Percentiles rank a stretch among this genome's conserved stretches.
phyloP scores from a whole-genome alignment of 1,140 invertebrate genomes.

The Calliopsis andreniformis region DNA sequence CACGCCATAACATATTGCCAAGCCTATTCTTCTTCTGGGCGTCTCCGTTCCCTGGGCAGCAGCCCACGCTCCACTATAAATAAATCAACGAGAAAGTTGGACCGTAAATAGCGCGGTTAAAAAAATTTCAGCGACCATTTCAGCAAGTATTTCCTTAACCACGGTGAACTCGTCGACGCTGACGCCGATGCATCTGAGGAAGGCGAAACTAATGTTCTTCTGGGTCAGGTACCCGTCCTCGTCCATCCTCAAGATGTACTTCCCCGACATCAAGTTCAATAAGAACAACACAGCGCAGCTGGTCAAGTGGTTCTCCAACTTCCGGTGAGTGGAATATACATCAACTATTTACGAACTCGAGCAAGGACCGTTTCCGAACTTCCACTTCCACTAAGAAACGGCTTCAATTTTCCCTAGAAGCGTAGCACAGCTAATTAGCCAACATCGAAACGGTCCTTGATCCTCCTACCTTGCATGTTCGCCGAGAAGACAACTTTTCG shows the following conservation, averaged over 20 bases:
- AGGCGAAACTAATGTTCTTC: conserved; percentile 99
- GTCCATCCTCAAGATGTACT: conserved; percentile 99
- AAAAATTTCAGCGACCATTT: not conserved
- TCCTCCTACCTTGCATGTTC: conserved; percentile 1
- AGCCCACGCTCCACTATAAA: not conserved
- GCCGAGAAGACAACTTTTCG: not conserved
- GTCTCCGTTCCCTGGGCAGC: not conserved
- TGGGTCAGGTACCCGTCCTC: conserved; percentile 99
- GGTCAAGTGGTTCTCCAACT: conserved; percentile 99
- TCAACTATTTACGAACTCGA: conserved; percentile 33
- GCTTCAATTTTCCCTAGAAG: too few species aligned
- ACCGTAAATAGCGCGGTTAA: not conserved
- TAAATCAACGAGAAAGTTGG: too few species aligned
- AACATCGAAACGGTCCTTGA: conserved; percentile 12
- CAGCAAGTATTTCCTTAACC: conserved; percentile 86
- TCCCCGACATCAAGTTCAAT: conserved; percentile 99
- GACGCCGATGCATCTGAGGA: conserved; percentile 99
- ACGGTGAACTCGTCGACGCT: conserved; percentile 94
- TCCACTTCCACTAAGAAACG: not conserved
- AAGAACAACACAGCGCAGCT: conserved; percentile 99
- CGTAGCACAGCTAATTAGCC: too few species aligned
- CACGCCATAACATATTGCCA: conserved; percentile 29
- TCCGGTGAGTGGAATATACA: conserved; percentile 89
- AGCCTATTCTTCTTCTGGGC: not conserved
- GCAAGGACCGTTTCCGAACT: conserved; percentile 5